Evolutionary conservation across 2,113 vertebrate genomes (phyloP).

Genomic region (Oenanthe melanoleuca): DNA sequence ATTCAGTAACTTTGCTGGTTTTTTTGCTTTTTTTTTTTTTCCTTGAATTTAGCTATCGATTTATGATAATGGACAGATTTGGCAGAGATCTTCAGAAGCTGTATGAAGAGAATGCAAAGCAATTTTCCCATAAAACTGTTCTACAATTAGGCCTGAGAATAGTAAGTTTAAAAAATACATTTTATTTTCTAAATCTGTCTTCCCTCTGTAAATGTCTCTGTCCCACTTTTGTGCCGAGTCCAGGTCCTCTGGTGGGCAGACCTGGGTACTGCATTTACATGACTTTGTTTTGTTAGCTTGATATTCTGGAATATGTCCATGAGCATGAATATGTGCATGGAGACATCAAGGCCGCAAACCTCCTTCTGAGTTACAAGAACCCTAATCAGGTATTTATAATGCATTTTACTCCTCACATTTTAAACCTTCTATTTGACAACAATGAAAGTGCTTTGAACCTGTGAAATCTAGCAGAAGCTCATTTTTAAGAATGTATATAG

Average conservation of each 20-base stretch:
- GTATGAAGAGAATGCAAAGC: conserved; percentile 85
- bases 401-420: conserved; percentile 35
- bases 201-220: background rate
- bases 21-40: background rate
- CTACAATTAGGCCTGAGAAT: conserved; percentile 90
- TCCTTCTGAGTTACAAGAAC: conserved; percentile 87
- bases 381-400: conserved; percentile 87
- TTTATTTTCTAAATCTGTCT: background rate
- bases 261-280: conserved; percentile 61
- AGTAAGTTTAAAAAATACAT: conserved; percentile 76
- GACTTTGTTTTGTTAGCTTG: conserved; percentile 80
- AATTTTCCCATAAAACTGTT: conserved; percentile 89
- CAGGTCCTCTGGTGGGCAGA: conserved; percentile 72
- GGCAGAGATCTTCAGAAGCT: conserved; percentile 94
- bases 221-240: background rate
- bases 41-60: conserved; percentile 84
- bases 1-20: background rate
- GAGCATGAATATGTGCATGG: conserved; percentile 96
- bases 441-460: conserved; percentile 57
- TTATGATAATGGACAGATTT: conserved; percentile 97
- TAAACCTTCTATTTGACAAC: conserved; percentile 62
- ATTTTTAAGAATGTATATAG: conserved; percentile 65
- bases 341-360: conserved; percentile 96
- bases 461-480: conserved; percentile 71
- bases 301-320: conserved; percentile 92